Conservation (phyloP, 2,888 invertebrate genomes). For the Lasioglossum calceatum region DNA sequence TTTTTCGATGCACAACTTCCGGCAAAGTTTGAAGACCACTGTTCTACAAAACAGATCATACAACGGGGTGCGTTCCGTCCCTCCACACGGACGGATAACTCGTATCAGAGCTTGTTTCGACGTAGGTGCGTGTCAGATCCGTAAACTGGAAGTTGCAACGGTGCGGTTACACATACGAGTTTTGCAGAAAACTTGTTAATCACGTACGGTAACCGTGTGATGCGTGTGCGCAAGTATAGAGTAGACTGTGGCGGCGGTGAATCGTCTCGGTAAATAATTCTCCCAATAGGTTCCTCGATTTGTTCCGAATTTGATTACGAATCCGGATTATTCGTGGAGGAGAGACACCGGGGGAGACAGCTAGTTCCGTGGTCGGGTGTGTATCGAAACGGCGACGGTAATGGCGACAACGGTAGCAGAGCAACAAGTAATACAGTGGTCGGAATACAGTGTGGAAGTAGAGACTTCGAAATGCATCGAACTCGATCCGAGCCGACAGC, state of each 20-base stretch:
- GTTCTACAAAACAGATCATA: neutral
- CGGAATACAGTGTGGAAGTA: constrained; percentile 84
- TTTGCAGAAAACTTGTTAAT: constrained; percentile 31
- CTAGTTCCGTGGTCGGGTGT: constrained; percentile 67
- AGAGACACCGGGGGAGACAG: constrained; percentile 67
- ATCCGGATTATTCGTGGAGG: constrained; percentile 4
- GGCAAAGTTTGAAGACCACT: neutral
- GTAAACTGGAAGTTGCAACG: constrained; percentile 62
- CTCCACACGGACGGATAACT: constrained; percentile 43
- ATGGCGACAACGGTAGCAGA: constrained; percentile 46
- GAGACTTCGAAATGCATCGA: constrained; percentile 76
- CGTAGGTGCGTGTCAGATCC: constrained; percentile 36
- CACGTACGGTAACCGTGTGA: constrained; percentile 15
- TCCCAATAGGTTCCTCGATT: neutral
- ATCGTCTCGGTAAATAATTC: neutral
- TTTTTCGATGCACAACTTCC: neutral
- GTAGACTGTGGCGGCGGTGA: neutral
- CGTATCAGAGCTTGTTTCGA: constrained; percentile 2
- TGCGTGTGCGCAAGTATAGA: neutral
- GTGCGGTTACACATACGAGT: neutral
- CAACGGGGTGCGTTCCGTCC: constrained; percentile 11
- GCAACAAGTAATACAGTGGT: constrained; percentile 69
- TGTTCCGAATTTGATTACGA: neutral
- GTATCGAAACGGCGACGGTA: constrained; percentile 37
- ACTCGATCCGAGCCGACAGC: constrained; percentile 68